A percentile compares a stretch with the other conserved stretches of the same genome.
These are phyloP conservation scores for Nipponacmea schrenckii DNA, from an alignment of 2,888 invertebrate species.

Conservation along the genomic window DNA sequence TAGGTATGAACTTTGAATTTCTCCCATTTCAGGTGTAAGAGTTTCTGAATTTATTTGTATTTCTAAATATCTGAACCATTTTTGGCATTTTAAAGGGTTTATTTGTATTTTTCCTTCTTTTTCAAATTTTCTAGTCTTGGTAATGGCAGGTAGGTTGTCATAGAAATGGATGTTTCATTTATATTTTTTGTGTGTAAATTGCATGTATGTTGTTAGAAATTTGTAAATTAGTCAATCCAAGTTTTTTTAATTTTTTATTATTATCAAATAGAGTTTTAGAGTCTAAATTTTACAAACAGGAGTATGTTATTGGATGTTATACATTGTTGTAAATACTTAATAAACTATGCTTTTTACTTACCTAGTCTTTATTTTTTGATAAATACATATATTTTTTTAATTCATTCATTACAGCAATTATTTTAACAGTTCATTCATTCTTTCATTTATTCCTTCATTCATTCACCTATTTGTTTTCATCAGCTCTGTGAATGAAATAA, in stretches of 20 bases:
- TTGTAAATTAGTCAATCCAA: no score
- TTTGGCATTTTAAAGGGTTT: not conserved
- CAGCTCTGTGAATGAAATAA: no score
- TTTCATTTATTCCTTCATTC: no score
- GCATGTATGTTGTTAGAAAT: no score
- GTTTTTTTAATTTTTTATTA: no score
- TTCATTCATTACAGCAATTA: not conserved
- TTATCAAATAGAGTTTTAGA: not conserved
- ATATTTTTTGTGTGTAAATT: no score
- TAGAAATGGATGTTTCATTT: no score
- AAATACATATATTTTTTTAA: not conserved
- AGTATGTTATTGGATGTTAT: not conserved
- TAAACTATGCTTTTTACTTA: not conserved
- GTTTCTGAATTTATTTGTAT: not conserved
- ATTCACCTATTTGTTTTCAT: no score
- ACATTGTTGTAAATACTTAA: not conserved
- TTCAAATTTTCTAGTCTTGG: constrained; percentile 1
- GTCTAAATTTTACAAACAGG: no score
- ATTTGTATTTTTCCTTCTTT: not conserved
- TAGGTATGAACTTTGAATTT: not conserved
- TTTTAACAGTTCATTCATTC: not conserved
- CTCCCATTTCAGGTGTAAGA: no score
- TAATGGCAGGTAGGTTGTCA: not conserved
- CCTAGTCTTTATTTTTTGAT: not conserved
- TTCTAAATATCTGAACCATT: not conserved